Evolutionary conservation across 1,140 invertebrate species (phyloP), one percentile per base, ranked within the genome.

Genomic region (Panagrolaimus sp.): DNA sequence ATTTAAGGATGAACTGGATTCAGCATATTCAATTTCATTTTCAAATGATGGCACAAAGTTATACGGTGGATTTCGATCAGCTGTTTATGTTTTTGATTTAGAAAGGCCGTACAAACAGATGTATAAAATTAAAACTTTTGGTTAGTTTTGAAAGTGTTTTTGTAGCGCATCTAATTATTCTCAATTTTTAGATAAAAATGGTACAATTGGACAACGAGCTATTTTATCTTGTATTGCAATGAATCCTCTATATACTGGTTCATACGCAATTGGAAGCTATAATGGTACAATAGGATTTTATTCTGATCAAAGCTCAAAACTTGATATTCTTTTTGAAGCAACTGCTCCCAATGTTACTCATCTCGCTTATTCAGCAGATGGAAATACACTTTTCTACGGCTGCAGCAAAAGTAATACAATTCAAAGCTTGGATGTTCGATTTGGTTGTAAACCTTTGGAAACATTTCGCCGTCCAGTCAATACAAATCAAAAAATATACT

Each of bases 311-410:
- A 25, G 14, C 1, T 11, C 8, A 3, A 20, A 57, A 23, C 20
- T 27, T 57, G 51, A 57, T 25, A 57, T 57, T 9, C 51, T 57
- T 11, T 57, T 57, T 16, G 51, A 57, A 57, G 51, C 51, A 20
- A 16, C 51, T 57, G n/a, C 51, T 11, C 20, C 20, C 4, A 57
- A 27, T 57, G 51, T 57, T 5, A 57, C 51, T 1, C 51, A 57
- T 57, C 27, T 57, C 9, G 11, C 13, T 4, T 57, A 57, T 27
- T 57, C 51, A 5, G 9, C 51, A 3, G 9, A 57, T 57, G 51
- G 51, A 2, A 57, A 57, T 57, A 57, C 51, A 11, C 51, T 57
- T 2, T 14, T 57, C 11, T 57, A 57, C 5, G 51, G 51, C 11
- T 57, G 51, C 51, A 27, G 20, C 9, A 57, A 57, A 20, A 25